Evolutionary conservation across 2,797 vertebrate species (phyloP).

Genomic region (Spatula clypeata): DNA sequence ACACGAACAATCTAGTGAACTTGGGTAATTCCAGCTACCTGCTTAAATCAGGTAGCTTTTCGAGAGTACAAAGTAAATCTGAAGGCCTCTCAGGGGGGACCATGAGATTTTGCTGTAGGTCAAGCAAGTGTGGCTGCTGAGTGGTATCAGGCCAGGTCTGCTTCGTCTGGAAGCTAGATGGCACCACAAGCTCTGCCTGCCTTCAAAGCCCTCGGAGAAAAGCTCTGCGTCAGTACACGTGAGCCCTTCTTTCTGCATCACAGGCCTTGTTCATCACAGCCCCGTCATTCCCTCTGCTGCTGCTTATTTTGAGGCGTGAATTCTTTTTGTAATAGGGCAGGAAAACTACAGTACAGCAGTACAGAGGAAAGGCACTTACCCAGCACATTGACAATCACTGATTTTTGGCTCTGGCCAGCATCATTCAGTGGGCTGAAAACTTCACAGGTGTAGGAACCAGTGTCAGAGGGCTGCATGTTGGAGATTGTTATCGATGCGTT

Average conservation of each 20-base stretch:
- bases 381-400: slow-evolving; percentile 82
- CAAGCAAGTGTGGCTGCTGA: background rate
- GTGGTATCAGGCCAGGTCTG: background rate
- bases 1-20: background rate
- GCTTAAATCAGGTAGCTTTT: background rate
- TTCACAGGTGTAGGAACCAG: slow-evolving; percentile 89
- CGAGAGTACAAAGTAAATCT: background rate
- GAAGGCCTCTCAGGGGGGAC: accelerated
- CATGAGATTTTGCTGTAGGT: background rate
- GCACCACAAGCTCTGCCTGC: slow-evolving; percentile 33
- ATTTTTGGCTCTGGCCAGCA: slow-evolving; percentile 78
- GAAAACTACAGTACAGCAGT: background rate
- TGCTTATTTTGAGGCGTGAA: accelerated
- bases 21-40: background rate
- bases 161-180: slow-evolving; percentile 50
- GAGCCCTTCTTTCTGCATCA: background rate
- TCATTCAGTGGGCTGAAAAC: slow-evolving; percentile 87
- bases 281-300: background rate
- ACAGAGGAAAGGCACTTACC: slow-evolving; percentile 73
- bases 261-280: background rate
- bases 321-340: background rate
- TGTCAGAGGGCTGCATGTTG: slow-evolving; percentile 87
- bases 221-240: background rate
- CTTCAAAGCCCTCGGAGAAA: background rate
- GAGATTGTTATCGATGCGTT: slow-evolving; percentile 89